These are phyloP conservation scores for Heliconius cydno DNA, from an alignment of 2,888 invertebrate species.

Conservation along the genomic window DNA sequence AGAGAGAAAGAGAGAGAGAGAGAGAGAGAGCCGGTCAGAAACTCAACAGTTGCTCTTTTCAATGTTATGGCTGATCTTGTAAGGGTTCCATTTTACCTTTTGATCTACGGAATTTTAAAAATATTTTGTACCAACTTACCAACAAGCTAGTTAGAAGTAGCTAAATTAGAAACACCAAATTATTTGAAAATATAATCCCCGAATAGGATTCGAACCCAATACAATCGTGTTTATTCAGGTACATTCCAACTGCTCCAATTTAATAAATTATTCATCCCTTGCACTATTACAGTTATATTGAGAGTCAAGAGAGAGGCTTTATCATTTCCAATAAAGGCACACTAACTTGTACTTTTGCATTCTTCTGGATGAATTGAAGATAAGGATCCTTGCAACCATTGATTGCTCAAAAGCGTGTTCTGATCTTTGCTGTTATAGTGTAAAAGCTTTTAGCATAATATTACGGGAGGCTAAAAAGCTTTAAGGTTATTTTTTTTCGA, in stretches of 20 bases:
- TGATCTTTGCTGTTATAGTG: background rate
- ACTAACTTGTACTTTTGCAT: background rate
- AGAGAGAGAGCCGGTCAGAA: too few relatives aligned
- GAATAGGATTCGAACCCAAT: background rate
- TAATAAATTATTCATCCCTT: background rate
- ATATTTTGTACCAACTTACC: background rate
- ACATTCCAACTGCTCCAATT: background rate
- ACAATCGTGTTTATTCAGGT: background rate
- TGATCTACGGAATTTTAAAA: background rate
- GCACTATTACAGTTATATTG: background rate
- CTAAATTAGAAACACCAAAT: background rate
- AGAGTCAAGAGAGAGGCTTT: background rate
- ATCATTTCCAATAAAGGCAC: conserved; percentile 5
- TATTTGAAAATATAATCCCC: background rate
- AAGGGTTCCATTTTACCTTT: too few relatives aligned
- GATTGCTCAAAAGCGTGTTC: conserved; percentile 31
- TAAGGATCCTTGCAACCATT: conserved; percentile 17
- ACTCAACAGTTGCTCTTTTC: too few relatives aligned
- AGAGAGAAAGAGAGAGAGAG: too few relatives aligned
- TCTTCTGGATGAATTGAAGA: background rate
- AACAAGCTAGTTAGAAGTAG: background rate
- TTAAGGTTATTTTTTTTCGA: too few relatives aligned
- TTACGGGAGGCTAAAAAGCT: too few relatives aligned
- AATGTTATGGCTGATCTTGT: too few relatives aligned
- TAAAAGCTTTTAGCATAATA: background rate